These are phyloP conservation scores for Spongilla lacustris DNA, from an alignment of 37 sponge, comb jelly and placozoan genomes.

Conservation along the genomic window DNA sequence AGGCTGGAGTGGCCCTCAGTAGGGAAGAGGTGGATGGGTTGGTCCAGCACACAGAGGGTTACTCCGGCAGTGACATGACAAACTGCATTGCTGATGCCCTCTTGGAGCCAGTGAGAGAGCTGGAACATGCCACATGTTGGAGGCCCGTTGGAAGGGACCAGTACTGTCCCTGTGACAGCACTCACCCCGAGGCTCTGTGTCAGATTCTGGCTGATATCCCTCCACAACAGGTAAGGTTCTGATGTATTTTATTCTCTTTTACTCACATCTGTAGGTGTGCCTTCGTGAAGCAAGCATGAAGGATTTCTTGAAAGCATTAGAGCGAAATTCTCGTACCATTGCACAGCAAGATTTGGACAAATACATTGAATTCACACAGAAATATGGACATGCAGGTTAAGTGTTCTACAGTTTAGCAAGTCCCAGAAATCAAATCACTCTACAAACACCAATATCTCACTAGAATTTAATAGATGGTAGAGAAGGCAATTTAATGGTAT, in stretches of 20 bases:
- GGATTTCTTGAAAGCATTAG: constrained; percentile 36
- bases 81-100: constrained; percentile 69
- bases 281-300: constrained; percentile 1
- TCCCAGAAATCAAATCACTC: not conserved
- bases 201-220: constrained; percentile 30
- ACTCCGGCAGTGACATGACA: constrained; percentile 87
- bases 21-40: constrained; percentile 66
- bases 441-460: not conserved
- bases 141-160: not conserved
- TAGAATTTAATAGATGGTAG: constrained; percentile 6
- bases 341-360: constrained; percentile 23
- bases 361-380: constrained; percentile 51
- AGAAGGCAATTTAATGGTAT: constrained; percentile 25
- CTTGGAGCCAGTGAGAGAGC: constrained; percentile 76
- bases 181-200: constrained; percentile 13
- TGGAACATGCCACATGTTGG: constrained; percentile 65
- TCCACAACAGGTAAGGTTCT: constrained; percentile 34
- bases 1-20: constrained; percentile 7
- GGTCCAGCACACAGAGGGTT: constrained; percentile 61
- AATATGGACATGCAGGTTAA: constrained; percentile 48
- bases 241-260: not conserved
- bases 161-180: constrained; percentile 15
- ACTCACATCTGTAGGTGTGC: not conserved
- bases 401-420: not conserved
- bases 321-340: constrained; percentile 49